Percentiles rank a stretch among this genome's conserved stretches.
Conservation (phyloP, 2,797 vertebrate genomes). For the Bradypodion pumilum region DNA sequence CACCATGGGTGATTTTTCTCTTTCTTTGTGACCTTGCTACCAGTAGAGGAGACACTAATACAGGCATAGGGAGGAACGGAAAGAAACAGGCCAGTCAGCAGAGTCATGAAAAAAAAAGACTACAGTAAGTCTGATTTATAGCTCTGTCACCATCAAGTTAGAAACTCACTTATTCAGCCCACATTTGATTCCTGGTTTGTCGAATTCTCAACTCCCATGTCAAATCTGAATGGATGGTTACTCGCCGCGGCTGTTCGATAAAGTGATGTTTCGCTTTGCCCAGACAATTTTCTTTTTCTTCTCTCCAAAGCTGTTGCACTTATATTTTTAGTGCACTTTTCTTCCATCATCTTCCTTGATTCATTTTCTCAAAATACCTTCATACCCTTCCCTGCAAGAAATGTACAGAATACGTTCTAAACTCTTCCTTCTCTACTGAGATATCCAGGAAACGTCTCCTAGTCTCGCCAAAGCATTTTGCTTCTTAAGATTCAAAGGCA, state of each 20-base stretch:
- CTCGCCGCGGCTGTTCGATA: background rate
- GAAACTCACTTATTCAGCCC: slow-evolving; percentile 10
- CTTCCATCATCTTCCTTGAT: background rate
- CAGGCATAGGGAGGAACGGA: background rate
- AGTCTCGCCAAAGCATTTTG: too few species aligned
- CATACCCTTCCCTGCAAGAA: background rate
- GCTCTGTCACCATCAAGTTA: slow-evolving; percentile 2
- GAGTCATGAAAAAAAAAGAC: background rate
- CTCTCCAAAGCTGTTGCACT: too few species aligned
- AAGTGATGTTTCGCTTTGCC: background rate
- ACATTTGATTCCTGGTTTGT: background rate
- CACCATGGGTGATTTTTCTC: background rate
- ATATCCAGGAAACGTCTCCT: too few species aligned
- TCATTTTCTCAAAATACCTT: background rate
- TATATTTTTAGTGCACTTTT: background rate
- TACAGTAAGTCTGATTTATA: slow-evolving; percentile 17
- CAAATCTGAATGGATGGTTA: background rate
- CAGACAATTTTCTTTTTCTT: background rate
- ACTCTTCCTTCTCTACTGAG: too few species aligned
- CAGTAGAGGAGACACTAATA: background rate
- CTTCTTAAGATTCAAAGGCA: too few species aligned
- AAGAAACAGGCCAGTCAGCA: background rate
- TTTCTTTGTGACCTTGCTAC: background rate
- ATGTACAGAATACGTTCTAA: too few species aligned
- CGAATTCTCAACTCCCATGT: background rate